Base-by-base conservation (phyloP, 2,888 invertebrate genomes). In the Agonum fuliginosum region DNA sequence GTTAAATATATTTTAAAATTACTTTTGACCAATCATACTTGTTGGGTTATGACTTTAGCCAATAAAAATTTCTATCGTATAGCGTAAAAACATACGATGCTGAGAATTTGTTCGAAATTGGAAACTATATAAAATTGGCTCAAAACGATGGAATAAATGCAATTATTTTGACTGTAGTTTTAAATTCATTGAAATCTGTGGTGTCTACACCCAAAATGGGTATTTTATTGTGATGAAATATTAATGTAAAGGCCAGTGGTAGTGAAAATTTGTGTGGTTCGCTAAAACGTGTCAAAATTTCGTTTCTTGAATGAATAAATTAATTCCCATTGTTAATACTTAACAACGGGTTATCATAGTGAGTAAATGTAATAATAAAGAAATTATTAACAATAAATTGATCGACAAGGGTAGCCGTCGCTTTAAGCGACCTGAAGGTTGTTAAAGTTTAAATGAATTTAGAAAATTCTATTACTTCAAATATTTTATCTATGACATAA, bases 361-460 rank as follows among this genome's bases (percentile, higher is more conserved):
- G 19, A 65, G 30, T 65, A 65, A 34, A 41, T 67, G 67, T 67
- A 67, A 67, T 41, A 41, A 41, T 41, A n/a, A 41, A 41, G 12
- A 54, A 67, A 41, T 67, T 5, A 67, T 41, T 67, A 41, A 62
- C 22, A 67, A 41, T 71, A 71, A 71, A 71, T 30, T 48, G 48
- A 71, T 71, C 51, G 37, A 72, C n/a, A 74, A 65, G 75, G 75
- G 30, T 75, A 75, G 67, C 17, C 12, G 41, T 54, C 70, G 77
- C 58, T 54, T 14, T 27, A 10, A 54, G 77, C 77, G 70, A 65
- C 37, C 34, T n/a, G 46, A 76, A 76, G 70, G 54, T 58, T 51
- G 70, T 69, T 77, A 70, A 77, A 77, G 70, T 37, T 70, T 54
- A 77, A 70, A 48, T 41, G 43, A 77, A 43, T 24, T 27, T 58